A percentile compares a stretch with the other conserved stretches of the same genome.
phyloP scores from a whole-genome alignment of 2,888 invertebrate species.

The Metacarcinus magister region DNA sequence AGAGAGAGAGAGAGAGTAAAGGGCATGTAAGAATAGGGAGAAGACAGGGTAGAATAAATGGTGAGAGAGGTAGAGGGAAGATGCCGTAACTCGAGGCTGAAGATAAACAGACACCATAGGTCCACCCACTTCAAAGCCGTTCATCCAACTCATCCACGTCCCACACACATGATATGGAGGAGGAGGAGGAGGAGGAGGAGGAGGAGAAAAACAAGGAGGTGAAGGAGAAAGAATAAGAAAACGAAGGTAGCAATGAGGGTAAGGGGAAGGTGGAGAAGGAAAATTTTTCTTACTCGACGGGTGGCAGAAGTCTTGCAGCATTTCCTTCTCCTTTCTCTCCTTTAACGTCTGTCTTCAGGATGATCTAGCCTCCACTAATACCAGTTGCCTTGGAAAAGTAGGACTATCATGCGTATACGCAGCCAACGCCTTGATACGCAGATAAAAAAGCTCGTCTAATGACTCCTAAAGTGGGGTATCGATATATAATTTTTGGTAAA shows the following conservation, averaged over 20 bases:
- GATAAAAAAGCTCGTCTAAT: not conserved
- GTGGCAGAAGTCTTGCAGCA: not conserved
- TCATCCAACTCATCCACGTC: conserved; percentile 45
- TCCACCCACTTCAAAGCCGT: conserved; percentile 20
- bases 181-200: not conserved
- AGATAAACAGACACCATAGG: conserved; percentile 36
- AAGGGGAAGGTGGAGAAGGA: not conserved
- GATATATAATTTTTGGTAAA: too few relatives aligned
- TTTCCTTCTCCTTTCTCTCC: conserved; percentile 34
- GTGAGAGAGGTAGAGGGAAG: not conserved
- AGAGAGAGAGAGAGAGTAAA: conserved; percentile 48
- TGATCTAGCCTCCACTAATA: not conserved
- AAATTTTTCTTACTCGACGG: not conserved
- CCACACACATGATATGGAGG: conserved; percentile 20
- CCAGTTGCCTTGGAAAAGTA: not conserved
- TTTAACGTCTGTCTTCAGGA: not conserved
- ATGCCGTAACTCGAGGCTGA: not conserved
- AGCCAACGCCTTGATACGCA: not conserved
- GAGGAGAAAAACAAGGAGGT: not conserved
- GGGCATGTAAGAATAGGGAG: not conserved
- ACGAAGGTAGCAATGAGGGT: not conserved
- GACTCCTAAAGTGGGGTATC: not conserved
- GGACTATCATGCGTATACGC: not conserved
- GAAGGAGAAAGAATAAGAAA: not conserved
- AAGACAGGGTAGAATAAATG: not conserved